Percentiles rank a stretch among this genome's conserved stretches.
Conservation (phyloP, 2,888 invertebrate species). For the Melanargia galathea region DNA sequence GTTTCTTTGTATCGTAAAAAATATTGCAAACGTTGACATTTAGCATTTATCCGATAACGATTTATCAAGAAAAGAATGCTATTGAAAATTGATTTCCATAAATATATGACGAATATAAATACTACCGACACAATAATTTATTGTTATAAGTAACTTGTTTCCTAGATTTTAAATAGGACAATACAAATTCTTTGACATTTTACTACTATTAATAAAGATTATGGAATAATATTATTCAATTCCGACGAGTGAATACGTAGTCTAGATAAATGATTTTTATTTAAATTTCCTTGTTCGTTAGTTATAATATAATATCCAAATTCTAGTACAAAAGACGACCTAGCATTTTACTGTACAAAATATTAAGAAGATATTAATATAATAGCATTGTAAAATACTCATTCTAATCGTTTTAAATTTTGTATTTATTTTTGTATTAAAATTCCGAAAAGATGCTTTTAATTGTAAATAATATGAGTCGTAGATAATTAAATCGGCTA, state of each 20-base stretch:
- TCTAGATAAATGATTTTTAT: constrained; percentile 12
- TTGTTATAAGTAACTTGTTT: too few species aligned
- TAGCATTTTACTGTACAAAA: constrained; percentile 33
- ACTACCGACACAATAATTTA: background rate
- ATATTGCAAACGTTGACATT: background rate
- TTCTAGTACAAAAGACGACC: constrained; percentile 28
- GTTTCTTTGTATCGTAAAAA: background rate
- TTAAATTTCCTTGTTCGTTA: constrained; percentile 6
- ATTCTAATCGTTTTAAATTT: constrained; percentile 45
- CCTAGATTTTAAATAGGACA: too few species aligned
- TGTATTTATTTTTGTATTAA: constrained; percentile 7
- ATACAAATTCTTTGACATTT: background rate
- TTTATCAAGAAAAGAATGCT: too few species aligned
- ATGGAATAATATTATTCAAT: background rate
- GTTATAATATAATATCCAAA: constrained; percentile 8
- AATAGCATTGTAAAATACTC: constrained; percentile 47
- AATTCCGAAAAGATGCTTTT: constrained; percentile 29
- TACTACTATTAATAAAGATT: background rate
- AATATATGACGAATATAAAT: background rate
- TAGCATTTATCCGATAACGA: background rate
- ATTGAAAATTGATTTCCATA: background rate
- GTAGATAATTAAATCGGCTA: constrained; percentile 53
- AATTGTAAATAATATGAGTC: constrained; percentile 65
- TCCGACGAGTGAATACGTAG: background rate
- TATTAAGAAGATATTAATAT: background rate